Evolutionary conservation across 2,797 vertebrate genomes (phyloP).

Genomic region (Poecilia wingei): DNA sequence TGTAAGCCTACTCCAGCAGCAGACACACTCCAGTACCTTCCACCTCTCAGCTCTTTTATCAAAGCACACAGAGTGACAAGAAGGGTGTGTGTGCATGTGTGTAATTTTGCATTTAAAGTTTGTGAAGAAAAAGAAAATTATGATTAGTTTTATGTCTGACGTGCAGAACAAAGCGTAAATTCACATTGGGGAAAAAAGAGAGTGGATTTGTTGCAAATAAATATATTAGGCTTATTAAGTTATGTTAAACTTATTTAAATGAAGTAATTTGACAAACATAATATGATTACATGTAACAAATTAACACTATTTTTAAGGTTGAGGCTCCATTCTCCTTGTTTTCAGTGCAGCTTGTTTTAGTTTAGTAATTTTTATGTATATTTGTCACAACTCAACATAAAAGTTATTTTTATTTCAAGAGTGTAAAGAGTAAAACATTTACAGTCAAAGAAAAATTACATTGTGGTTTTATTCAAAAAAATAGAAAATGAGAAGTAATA

Average conservation of each 20-base stretch:
- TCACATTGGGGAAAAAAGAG: neutral
- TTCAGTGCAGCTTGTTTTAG: neutral
- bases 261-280: too few relatives aligned
- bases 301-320: too few relatives aligned
- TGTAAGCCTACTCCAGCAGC: slow-evolving; percentile 83
- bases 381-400: neutral
- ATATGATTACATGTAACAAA: too few relatives aligned
- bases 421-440: neutral
- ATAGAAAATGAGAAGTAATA: neutral
- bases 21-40: slow-evolving; percentile 77
- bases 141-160: neutral
- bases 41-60: slow-evolving; percentile 59
- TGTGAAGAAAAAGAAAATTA: slow-evolving; percentile 23
- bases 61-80: slow-evolving; percentile 69
- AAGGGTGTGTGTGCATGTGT: slow-evolving; percentile 22
- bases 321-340: too few relatives aligned
- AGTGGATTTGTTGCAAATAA: too few relatives aligned
- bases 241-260: too few relatives aligned
- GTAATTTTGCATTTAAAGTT: slow-evolving; percentile 46
- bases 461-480: neutral
- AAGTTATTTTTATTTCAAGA: neutral
- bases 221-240: too few relatives aligned
- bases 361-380: neutral
- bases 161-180: neutral
- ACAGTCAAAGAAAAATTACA: neutral